Evolutionary conservation across 2,888 invertebrate genomes (phyloP), one percentile per base, ranked within the genome.

Genomic region (Stenodera caucasica): DNA sequence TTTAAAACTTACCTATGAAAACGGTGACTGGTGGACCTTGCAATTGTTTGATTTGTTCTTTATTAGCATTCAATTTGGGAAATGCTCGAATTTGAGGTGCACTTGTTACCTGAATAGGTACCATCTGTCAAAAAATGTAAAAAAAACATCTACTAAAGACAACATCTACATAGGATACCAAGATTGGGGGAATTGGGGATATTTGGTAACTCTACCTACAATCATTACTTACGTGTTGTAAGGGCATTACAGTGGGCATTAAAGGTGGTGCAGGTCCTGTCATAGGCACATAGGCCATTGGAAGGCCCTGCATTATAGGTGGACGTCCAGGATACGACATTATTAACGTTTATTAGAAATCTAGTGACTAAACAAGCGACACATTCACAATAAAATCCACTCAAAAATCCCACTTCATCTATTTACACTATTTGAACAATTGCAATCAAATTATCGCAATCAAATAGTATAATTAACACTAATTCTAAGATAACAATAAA

Each of bases 21-120:
- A 98, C 97, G 1, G 98, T 98, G 33, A 98, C 96, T 1, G 95
- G 90, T 0, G 97, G 96, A 0, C 95, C 94, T 53, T 88, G 88
- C 55, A 75, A 69, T 65, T 77, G 77, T 60, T 79, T 78, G 56
- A 78, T 70, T 61, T 79, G 79, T 55, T 79, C 78, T 53, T 78
- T 68, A 67, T 77, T 80, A 4, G 79, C 78, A 69, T 80, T 80
- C 49, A 79, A 70, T 67, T 77, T 77, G 2, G 78, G 80, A 63
- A 77, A 78, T 54, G 79, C 80, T 56, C 81, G 70, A 55, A 81
- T 80, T 70, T 80, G 80, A 21, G 81, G 78, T 15, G 78, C 78
- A 56, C 80, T 77, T 53, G 80, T 77, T 60, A 81, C 80, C 72
- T 81, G 80, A 63, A 81, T 79, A 64, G 84, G 83, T 76, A 85